Evolutionary conservation across 2,888 invertebrate species (phyloP).

Genomic region (Shargacucullia verbasci): DNA sequence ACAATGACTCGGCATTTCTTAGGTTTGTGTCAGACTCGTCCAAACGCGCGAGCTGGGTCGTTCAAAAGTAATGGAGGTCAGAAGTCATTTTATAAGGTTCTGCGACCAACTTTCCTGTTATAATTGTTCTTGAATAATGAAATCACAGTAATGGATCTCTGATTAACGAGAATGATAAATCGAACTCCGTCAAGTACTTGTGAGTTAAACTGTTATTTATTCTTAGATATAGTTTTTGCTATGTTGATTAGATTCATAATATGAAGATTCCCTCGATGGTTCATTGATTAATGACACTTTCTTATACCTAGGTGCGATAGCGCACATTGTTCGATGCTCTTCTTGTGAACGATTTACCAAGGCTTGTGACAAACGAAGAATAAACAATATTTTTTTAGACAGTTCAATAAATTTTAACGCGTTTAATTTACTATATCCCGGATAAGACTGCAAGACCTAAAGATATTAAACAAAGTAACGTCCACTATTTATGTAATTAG

Average conservation of each 20-base stretch:
- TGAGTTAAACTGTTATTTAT: constrained; percentile 29
- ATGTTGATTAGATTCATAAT: constrained; percentile 66
- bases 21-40: constrained; percentile 12
- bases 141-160: constrained; percentile 76
- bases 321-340: constrained; percentile 33
- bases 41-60: constrained; percentile 18
- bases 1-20: constrained; percentile 48
- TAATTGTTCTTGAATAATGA: constrained; percentile 75
- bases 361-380: constrained; percentile 22
- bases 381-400: not conserved
- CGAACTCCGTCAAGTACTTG: constrained; percentile 56
- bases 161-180: constrained; percentile 78
- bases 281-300: constrained; percentile 76
- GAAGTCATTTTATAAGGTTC: constrained; percentile 54
- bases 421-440: too few relatives aligned
- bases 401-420: too few relatives aligned
- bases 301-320: constrained; percentile 25
- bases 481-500: too few relatives aligned
- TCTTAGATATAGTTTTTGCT: constrained; percentile 64
- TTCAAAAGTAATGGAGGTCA: constrained; percentile 56
- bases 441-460: too few relatives aligned
- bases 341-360: constrained; percentile 16
- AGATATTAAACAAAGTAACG: too few relatives aligned
- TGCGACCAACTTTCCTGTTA: constrained; percentile 63
- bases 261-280: constrained; percentile 52